These are phyloP conservation scores for Odontesthes bonariensis DNA, from an alignment of 2,113 vertebrate species.

Conservation along the genomic window DNA sequence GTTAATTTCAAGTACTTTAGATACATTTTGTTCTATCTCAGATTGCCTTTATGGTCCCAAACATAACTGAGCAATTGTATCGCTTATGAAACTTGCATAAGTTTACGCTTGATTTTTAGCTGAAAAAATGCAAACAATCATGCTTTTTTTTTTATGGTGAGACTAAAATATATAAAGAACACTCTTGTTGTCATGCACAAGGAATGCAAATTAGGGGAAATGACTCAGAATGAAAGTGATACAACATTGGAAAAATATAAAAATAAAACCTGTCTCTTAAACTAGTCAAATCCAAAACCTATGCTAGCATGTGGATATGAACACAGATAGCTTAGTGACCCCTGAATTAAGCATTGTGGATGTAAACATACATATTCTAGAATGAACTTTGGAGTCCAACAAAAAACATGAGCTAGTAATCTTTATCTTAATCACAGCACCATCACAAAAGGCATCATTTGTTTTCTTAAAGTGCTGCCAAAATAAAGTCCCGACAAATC, in stretches of 20 bases:
- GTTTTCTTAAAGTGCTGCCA: slow-evolving; percentile 70
- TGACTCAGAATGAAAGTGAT: slow-evolving; percentile 27
- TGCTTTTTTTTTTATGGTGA: slow-evolving; percentile 30
- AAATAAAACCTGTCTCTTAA: slow-evolving; percentile 21
- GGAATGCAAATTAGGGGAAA: slow-evolving; percentile 71
- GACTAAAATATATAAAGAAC: slow-evolving; percentile 32
- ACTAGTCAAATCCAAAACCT: slow-evolving; percentile 27
- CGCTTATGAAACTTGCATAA: not conserved
- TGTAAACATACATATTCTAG: slow-evolving; percentile 57
- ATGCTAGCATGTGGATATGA: slow-evolving; percentile 33
- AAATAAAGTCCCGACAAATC: slow-evolving; percentile 36
- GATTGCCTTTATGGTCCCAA: slow-evolving; percentile 64
- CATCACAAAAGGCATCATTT: slow-evolving; percentile 46
- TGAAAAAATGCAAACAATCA: slow-evolving; percentile 15
- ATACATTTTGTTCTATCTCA: slow-evolving; percentile 18
- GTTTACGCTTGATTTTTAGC: slow-evolving; percentile 5
- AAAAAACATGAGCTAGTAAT: slow-evolving; percentile 28
- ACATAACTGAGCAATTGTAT: slow-evolving; percentile 30
- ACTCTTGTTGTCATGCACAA: slow-evolving; percentile 34
- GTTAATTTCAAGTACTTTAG: slow-evolving; percentile 30
- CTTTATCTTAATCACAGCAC: slow-evolving; percentile 56
- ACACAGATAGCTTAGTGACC: slow-evolving; percentile 30
- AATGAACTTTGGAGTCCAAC: slow-evolving; percentile 29
- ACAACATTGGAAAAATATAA: slow-evolving; percentile 12
- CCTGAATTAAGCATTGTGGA: slow-evolving; percentile 43